A percentile compares a stretch with the other conserved stretches of the same genome.
Evolutionary conservation across 2,113 vertebrate species (phyloP).

Genomic region (Dolichallabes microphthalmus): DNA sequence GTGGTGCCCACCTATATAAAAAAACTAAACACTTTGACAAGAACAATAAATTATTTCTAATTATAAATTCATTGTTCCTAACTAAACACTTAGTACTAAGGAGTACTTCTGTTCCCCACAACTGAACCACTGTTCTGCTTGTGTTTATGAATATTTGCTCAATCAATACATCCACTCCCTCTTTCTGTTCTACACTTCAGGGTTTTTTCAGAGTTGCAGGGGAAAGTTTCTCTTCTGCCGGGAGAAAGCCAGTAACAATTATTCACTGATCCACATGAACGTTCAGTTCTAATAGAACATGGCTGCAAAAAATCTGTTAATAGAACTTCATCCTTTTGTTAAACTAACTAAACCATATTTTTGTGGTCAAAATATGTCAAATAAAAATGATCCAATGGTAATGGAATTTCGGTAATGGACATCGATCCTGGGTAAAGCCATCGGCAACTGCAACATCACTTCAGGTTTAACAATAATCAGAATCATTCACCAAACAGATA

Average conservation of each 20-base stretch:
- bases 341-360: background rate
- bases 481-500: background rate
- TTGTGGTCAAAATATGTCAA: background rate
- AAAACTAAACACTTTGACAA: slow-evolving; percentile 1
- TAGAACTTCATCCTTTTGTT: background rate
- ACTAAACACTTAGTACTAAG: background rate
- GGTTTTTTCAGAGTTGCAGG: slow-evolving; percentile 47
- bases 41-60: slow-evolving; percentile 3
- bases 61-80: no score
- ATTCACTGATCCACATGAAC: slow-evolving; percentile 7
- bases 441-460: slow-evolving; percentile 28
- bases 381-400: slow-evolving; percentile 10
- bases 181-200: slow-evolving; percentile 45
- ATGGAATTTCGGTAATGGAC: slow-evolving; percentile 3
- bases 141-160: background rate
- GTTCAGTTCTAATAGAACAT: background rate
- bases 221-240: background rate
- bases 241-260: slow-evolving; percentile 9
- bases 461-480: slow-evolving; percentile 2
- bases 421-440: slow-evolving; percentile 6
- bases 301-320: background rate
- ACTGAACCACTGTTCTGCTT: background rate
- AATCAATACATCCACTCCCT: background rate
- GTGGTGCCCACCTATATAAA: background rate
- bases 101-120: background rate